phyloP scores from a whole-genome alignment of 1,140 invertebrate species.

The Drosophila albomicans region DNA sequence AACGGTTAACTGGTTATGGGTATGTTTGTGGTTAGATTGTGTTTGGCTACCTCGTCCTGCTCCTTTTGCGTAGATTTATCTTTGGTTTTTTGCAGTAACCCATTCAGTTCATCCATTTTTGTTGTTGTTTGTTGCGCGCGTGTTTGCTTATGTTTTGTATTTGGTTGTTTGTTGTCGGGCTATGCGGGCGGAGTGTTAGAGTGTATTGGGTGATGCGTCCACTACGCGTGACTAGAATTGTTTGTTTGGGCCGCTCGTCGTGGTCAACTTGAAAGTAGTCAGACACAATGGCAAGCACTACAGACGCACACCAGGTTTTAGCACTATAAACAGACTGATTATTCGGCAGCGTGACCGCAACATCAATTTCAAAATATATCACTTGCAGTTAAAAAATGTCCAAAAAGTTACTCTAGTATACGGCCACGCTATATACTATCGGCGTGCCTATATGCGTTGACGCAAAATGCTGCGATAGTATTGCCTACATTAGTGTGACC shows the following conservation, averaged over 20 bases:
- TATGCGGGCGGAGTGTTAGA: conserved; percentile 16
- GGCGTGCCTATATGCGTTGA: neutral
- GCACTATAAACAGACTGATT: conserved; percentile 54
- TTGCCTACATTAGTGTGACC: too few relatives aligned
- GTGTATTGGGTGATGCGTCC: conserved; percentile 28
- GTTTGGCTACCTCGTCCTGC: conserved; percentile 78
- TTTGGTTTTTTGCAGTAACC: conserved; percentile 80
- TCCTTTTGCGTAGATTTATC: conserved; percentile 84
- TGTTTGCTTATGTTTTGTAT: conserved; percentile 34
- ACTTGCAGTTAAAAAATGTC: neutral
- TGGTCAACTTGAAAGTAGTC: conserved; percentile 18
- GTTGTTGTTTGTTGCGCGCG: conserved; percentile 19
- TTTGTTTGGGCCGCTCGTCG: conserved; percentile 35
- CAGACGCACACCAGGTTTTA: conserved; percentile 37
- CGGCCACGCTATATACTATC: neutral
- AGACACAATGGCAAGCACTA: neutral
- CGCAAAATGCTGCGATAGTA: too few relatives aligned
- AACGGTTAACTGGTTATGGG: conserved; percentile 48
- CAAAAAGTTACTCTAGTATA: neutral
- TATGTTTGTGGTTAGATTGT: conserved; percentile 37
- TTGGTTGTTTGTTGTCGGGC: conserved; percentile 19
- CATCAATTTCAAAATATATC: conserved; percentile 1
- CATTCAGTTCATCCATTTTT: conserved; percentile 81
- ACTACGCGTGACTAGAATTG: conserved; percentile 71
- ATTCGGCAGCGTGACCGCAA: neutral